Evolutionary conservation across 1,140 invertebrate species (phyloP), one percentile per base, ranked within the genome.

Genomic region (Bombus confusus): DNA sequence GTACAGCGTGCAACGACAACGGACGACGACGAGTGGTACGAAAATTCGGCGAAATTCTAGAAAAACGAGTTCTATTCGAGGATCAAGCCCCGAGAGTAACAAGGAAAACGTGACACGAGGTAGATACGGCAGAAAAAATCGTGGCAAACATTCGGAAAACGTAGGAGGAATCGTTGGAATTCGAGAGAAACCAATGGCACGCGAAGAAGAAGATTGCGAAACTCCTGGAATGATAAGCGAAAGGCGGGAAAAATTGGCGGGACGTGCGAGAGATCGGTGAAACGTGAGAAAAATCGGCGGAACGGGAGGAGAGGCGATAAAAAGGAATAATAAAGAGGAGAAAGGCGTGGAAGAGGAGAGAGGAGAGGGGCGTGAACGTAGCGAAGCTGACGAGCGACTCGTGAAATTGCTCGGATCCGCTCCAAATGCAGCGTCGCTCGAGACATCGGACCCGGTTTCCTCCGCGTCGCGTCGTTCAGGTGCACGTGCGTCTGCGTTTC

Each of bases 371-470:
- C 0, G 47, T 22, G 18, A 52, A 52, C 41, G 37, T 28, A n/a
- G 10, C 12, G 59, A n/a, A 62, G 28, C 47, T 22, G 47, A 31
- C 68, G 57, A 73, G 68, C 78, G 77, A 66, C 13, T 79, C 83
- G 83, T 80, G 83, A 85, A 85, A 85, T 85, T 68, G 83, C 77
- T 74, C 78, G 69, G 83, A 85, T 73, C 37, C 59, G 83, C 78
- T 85, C 83, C 78, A 85, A 85, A 85, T 85, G 78, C 69, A 28
- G 39, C 78, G 66, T 39, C 68, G 64, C 41, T 52, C 75, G 72
- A 73, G 69, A 59, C 74, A 78, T 64, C 64, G 43, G 31, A 28
- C 28, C 43, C 43, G 73, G 82, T 71, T 77, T 57, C 31, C 47
- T 34, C 25, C 22, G 10, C 64, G 43, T 31, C 37, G 47, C 47